Percentiles rank a stretch among this genome's conserved stretches.
These are phyloP conservation scores for Polyodon spathula DNA, from an alignment of 2,113 vertebrate species.

Conservation along the genomic window DNA sequence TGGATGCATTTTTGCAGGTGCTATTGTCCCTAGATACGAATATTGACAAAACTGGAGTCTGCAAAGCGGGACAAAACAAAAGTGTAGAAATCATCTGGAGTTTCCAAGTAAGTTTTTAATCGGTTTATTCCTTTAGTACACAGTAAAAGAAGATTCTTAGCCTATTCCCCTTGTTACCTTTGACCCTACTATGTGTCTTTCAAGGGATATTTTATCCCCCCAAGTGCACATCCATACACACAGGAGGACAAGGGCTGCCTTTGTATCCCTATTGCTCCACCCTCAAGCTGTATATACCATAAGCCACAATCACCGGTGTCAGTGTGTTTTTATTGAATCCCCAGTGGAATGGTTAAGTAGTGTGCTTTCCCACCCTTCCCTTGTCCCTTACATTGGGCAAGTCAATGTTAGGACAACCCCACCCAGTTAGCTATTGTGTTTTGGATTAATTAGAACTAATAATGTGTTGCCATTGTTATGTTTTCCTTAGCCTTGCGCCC, in stretches of 20 bases:
- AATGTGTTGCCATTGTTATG: constrained; percentile 31
- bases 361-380: constrained; percentile 54
- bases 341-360: constrained; percentile 37
- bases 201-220: constrained; percentile 11
- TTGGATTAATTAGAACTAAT: constrained; percentile 27
- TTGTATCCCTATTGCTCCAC: constrained; percentile 27
- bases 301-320: constrained; percentile 32
- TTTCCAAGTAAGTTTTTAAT: constrained; percentile 24
- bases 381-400: no score
- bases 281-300: constrained; percentile 26
- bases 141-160: constrained; percentile 1
- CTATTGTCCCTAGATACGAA: constrained; percentile 6
- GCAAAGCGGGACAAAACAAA: constrained; percentile 17
- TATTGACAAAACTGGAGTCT: constrained; percentile 25
- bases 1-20: constrained; percentile 14
- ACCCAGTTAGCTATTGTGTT: constrained; percentile 55
- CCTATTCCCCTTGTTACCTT: constrained; percentile 19
- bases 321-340: constrained; percentile 34
- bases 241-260: constrained; percentile 23
- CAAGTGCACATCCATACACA: constrained; percentile 14
- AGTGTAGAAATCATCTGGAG: constrained; percentile 26
- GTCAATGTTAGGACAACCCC: constrained; percentile 31
- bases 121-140: constrained; percentile 27
- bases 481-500: constrained; percentile 42
- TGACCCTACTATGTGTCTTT: constrained; percentile 18